Evolutionary conservation across 2,113 vertebrate genomes (phyloP), one percentile per base, ranked within the genome.

Genomic region (Panthera leo): DNA sequence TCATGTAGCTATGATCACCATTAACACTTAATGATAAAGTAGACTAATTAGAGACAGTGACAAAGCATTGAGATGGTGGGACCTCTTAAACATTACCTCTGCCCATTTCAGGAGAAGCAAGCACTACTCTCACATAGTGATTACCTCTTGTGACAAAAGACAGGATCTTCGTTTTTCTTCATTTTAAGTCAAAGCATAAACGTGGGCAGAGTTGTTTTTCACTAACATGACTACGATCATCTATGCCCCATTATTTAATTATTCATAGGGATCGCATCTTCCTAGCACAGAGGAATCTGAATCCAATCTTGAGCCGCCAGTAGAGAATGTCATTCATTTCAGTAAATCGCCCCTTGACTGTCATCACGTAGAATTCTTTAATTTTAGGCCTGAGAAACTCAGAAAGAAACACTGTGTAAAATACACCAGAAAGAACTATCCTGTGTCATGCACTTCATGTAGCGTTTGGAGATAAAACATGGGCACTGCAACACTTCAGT

Each of bases 131-230:
- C 19, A 27, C 21, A 25, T 9, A 36, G 3, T 42, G 55, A 83
- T 83, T 93, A 58, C 14, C 71, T 91, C 23, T 65, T 97, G 83
- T 95, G 83, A 75, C 91, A 92, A 88, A 89, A 96, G 93, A 90
- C 29, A 80, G 19, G 89, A 55, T 3, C 88, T 95, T 97, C 61
- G 34, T 45, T 15, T 71, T 89, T 76, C 79, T 98, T 84, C 92
- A 65, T n/a, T 42, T 88, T 87, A 82, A 71, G 94, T 53, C 36
- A 93, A 29, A 95, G 58, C 94, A 97, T 25, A 36, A 93, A 90
- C 97, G 97, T 97, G 86, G 89, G 85, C 92, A 97, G 97, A 95
- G 89, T 61, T 96, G 83, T 98, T 86, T 95, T 96, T 96, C 88
- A 95, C 79, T 85, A 97, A 68, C 85, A 75, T 55, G 95, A 87